A percentile compares a stretch with the other conserved stretches of the same genome.
Conservation (phyloP, 2,113 vertebrate species). For the Chauna torquata region DNA sequence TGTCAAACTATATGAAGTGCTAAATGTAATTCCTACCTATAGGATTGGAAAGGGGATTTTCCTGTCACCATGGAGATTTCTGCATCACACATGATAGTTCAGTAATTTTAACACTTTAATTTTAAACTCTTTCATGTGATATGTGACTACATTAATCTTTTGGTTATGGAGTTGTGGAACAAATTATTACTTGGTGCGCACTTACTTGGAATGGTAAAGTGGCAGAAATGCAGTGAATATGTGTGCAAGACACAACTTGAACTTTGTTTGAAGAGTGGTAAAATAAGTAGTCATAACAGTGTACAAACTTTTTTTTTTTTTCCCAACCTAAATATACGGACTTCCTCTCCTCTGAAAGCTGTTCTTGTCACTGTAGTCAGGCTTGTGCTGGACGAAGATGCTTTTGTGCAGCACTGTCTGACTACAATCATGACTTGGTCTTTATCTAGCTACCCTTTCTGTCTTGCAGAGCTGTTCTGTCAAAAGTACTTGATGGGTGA, state of each 20-base stretch:
- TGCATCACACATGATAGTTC: not conserved
- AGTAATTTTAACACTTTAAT: not conserved
- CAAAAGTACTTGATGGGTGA: not conserved
- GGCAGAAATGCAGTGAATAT: not conserved
- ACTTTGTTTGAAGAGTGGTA: not conserved
- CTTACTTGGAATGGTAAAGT: not conserved
- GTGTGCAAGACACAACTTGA: not conserved
- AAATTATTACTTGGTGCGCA: not conserved
- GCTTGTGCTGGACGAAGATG: not conserved
- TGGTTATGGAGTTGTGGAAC: fast-evolving
- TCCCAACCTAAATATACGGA: not conserved
- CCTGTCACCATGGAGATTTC: not conserved
- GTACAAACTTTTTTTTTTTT: not conserved
- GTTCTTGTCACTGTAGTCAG: not conserved
- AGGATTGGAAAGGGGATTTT: not conserved
- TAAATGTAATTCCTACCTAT: not conserved
- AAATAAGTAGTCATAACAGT: not conserved
- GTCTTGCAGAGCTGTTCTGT: not conserved
- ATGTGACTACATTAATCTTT: not conserved
- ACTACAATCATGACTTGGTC: not conserved
- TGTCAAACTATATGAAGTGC: not conserved
- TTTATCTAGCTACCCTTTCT: not conserved
- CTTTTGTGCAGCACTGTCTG: not conserved
- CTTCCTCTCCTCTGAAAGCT: not conserved
- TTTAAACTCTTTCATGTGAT: not conserved